phyloP scores from a whole-genome alignment of 1,140 invertebrate genomes.

The Drosophila navojoa region DNA sequence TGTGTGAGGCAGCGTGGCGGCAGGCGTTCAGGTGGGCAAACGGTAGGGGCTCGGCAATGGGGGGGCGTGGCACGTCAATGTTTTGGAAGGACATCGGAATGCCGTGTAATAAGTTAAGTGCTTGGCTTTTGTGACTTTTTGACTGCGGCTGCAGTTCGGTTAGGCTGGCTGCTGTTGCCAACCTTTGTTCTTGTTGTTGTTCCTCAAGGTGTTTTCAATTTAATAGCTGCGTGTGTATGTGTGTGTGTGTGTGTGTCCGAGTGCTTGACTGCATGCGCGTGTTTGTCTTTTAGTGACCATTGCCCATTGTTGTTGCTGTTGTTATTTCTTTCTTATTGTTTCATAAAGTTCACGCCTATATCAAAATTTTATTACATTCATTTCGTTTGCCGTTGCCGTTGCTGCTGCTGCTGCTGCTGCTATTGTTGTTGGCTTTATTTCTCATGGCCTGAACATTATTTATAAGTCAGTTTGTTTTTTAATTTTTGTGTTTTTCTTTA shows the following conservation, averaged over 20 bases:
- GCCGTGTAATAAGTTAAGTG: slow-evolving; percentile 81
- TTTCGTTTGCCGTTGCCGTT: slow-evolving; percentile 23
- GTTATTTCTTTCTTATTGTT: slow-evolving; percentile 39
- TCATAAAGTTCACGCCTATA: slow-evolving; percentile 78
- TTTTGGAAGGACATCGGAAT: slow-evolving; percentile 54
- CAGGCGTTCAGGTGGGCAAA: too few species aligned
- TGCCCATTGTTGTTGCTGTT: slow-evolving; percentile 14
- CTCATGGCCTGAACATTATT: slow-evolving; percentile 51
- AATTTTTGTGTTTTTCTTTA: slow-evolving; percentile 74
- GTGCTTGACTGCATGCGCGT: slow-evolving; percentile 62
- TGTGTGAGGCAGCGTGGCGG: neutral
- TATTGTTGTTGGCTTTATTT: slow-evolving; percentile 23
- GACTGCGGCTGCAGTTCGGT: slow-evolving; percentile 27
- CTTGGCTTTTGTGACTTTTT: slow-evolving; percentile 64
- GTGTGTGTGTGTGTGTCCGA: slow-evolving; percentile 32
- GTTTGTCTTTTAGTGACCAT: slow-evolving; percentile 65
- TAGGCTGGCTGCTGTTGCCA: slow-evolving; percentile 28
- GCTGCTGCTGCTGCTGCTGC: slow-evolving; percentile 22
- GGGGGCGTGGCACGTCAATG: slow-evolving; percentile 14
- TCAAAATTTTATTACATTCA: slow-evolving; percentile 70
- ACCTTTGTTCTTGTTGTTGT: slow-evolving; percentile 35
- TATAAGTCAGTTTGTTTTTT: slow-evolving; percentile 76
- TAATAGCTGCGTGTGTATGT: slow-evolving; percentile 46
- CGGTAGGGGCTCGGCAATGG: neutral
- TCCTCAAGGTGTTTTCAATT: slow-evolving; percentile 69